phyloP scores from a whole-genome alignment of 2,888 invertebrate genomes.

The Selenia dentaria region DNA sequence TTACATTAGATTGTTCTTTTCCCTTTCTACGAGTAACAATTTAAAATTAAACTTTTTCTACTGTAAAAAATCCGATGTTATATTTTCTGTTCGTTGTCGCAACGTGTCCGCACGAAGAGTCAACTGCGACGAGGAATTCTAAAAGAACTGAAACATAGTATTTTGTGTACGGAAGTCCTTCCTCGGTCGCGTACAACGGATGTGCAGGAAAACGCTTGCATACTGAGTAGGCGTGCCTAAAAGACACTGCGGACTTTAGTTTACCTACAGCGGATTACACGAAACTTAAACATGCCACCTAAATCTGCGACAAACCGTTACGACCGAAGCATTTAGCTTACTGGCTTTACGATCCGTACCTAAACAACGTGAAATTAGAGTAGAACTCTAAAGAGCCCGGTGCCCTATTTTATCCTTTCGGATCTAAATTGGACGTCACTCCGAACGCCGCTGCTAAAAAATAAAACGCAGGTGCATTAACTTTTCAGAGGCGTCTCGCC shows the following conservation, averaged over 20 bases:
- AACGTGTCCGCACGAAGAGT: slow-evolving; percentile 77
- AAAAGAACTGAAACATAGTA: slow-evolving; percentile 80
- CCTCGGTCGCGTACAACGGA: slow-evolving; percentile 81
- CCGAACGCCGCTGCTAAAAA: slow-evolving; percentile 30
- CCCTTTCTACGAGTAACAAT: no score
- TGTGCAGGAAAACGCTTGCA: slow-evolving; percentile 82
- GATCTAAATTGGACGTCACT: slow-evolving; percentile 39
- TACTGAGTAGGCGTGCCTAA: slow-evolving; percentile 83
- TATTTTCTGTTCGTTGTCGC: slow-evolving; percentile 68
- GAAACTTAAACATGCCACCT: slow-evolving; percentile 79
- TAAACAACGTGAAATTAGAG: slow-evolving; percentile 49
- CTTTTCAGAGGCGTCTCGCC: slow-evolving; percentile 35
- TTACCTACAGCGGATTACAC: slow-evolving; percentile 78
- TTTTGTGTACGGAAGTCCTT: slow-evolving; percentile 82
- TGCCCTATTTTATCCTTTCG: slow-evolving; percentile 40
- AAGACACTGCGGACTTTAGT: slow-evolving; percentile 82
- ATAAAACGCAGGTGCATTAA: slow-evolving; percentile 39
- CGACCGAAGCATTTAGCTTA: slow-evolving; percentile 59
- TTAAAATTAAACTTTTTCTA: slow-evolving; percentile 15
- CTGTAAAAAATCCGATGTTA: slow-evolving; percentile 55
- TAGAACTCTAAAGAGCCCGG: slow-evolving; percentile 37
- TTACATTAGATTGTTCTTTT: no score
- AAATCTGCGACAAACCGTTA: slow-evolving; percentile 71
- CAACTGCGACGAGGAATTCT: slow-evolving; percentile 75
- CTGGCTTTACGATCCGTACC: slow-evolving; percentile 54